Base-by-base conservation (phyloP, 2,888 invertebrate species). In the Eustalomyia histrio region DNA sequence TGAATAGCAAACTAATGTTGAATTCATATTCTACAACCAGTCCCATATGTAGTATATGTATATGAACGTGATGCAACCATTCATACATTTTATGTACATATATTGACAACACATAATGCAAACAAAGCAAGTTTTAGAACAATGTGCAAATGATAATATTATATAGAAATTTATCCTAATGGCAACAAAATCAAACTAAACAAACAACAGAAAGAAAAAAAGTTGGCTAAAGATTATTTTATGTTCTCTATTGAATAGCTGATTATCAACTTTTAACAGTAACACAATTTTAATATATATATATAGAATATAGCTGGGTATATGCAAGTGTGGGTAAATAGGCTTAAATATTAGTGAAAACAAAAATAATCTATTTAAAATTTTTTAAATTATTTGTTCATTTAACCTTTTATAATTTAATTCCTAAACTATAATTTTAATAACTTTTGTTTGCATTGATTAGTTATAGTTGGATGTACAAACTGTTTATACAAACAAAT, bases 1-100 rank as follows among this genome's bases (percentile, higher is more conserved):
- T 61, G 60, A 55, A 60, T 55, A 65, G 61, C 53, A 76, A 65
- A 75, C 65, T 68, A 58, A 69, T 68, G 53, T 69, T 68, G 55
- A 63, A 58, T 47, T 21, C n/a, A 39, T 29, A 50, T 16, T 10
- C 17, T n/a, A n/a, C n/a, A 53, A 33, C 60, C 53, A 43, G 16
- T 64, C 33, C 33, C 53, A 64, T 52, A 68, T 12, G 21, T 16
- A 35, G 16, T 5, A 29, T 6, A 7, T 29, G 69, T 17, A 33
- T 63, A 60, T n/a, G 21, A 55, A 9, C 9, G n/a, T 35, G 35
- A 5, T 10, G 7, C 35, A 8, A 35, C 5, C 24, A 24, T 24
- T n/a, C 21, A 21, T 21, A 29, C 29, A 29, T 29, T 29, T 29
- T 29, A 29, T 29, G 29, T 29, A 47, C 43, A 47, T 6, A 47